Evolutionary conservation across 2,888 invertebrate genomes (phyloP), one percentile per base, ranked within the genome.

Genomic region (Eulithis testata): DNA sequence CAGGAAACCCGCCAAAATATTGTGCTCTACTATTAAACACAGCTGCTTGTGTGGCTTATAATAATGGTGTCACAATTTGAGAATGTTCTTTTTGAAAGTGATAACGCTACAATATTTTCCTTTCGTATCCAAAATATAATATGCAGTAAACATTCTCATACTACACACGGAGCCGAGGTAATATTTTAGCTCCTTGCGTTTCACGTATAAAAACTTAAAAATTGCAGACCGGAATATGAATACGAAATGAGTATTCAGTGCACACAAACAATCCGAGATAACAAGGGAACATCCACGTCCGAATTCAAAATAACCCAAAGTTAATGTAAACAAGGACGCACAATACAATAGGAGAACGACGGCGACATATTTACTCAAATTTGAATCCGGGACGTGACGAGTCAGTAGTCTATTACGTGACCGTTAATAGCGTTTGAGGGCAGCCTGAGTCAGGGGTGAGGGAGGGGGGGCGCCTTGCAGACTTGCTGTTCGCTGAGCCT

Each of bases 341-440:
- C 78, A 84, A 84, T 81, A 87, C 81, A 84, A 87, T 84, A 85
- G 81, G 81, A 84, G 81, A 75, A 74, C 78, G 80, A 76, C 81
- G 77, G 78, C 81, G 83, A 87, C 85, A 86, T 88, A 88, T 89
- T 88, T 86, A 86, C 88, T 87, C 83, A 87, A 89, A 89, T 89
- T 88, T 88, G 84, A 88, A 87, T 88, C 83, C 81, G 83, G 86
- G 76, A 86, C 87, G 86, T 87, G 87, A 86, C 83, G 82, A 87
- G 84, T 85, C 82, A 84, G 83, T 81, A 84, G 84, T 87, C 81
- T 84, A 86, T 87, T 89, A 89, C 87, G 88, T 89, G 88, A 88
- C 87, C 84, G 86, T 88, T 91, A 90, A 91, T 88, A 84, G 86
- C 83, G 82, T 87, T 86, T 57, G 68, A 60, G 56, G 51, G 53